These are phyloP conservation scores for Limnephilus marmoratus DNA, from an alignment of 2,888 invertebrate species.

Conservation along the genomic window DNA sequence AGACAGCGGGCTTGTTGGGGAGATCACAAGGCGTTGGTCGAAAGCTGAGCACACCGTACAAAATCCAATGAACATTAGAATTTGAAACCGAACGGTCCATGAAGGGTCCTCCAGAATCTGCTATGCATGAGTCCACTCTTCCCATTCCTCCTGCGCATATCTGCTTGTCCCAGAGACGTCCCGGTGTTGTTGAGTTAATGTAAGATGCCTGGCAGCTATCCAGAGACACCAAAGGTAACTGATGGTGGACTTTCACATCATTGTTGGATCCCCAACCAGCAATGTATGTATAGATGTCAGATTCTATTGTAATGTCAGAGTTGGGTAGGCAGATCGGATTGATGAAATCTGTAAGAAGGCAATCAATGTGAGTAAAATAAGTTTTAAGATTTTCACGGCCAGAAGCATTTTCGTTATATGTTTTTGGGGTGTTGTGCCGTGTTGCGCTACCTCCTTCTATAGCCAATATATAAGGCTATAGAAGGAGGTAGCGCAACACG, in stretches of 20 bases:
- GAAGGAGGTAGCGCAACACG: too few species aligned
- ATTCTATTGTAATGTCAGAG: constrained; percentile 68
- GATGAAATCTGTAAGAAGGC: constrained; percentile 71
- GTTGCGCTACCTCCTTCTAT: too few species aligned
- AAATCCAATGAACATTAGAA: constrained; percentile 69
- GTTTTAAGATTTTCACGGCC: too few species aligned
- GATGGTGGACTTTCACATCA: constrained; percentile 69
- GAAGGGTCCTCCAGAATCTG: constrained; percentile 80
- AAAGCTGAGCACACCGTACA: constrained; percentile 74
- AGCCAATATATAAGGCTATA: too few species aligned
- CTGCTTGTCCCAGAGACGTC: constrained; percentile 69
- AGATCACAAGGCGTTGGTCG: constrained; percentile 72
- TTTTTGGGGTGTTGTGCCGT: too few species aligned
- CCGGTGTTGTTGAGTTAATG: background rate
- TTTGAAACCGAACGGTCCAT: constrained; percentile 69
- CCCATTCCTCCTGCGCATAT: constrained; percentile 76
- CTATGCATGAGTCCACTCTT: constrained; percentile 77
- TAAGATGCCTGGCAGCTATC: constrained; percentile 50
- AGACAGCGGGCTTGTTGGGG: constrained; percentile 72
- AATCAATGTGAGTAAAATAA: background rate
- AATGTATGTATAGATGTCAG: constrained; percentile 70
- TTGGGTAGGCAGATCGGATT: constrained; percentile 72
- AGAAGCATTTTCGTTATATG: too few species aligned
- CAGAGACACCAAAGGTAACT: constrained; percentile 67
- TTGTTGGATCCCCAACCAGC: constrained; percentile 77